Evolutionary conservation across 2,113 vertebrate genomes (phyloP), one percentile per base, ranked within the genome.

Genomic region (Takifugu bimaculatus): DNA sequence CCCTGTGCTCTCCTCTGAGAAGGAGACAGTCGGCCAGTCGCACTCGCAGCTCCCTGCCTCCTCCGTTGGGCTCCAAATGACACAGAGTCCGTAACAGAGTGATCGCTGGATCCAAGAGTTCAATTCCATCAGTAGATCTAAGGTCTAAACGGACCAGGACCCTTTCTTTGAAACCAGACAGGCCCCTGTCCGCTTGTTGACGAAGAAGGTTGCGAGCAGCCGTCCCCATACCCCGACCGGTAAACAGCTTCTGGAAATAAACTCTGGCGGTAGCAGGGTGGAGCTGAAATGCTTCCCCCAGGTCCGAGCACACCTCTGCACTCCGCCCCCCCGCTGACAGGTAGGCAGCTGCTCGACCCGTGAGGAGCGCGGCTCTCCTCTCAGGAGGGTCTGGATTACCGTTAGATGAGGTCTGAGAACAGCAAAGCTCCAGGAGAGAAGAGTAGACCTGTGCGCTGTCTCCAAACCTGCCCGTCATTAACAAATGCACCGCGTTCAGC

Each of bases 11-110:
- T 1, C 95, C 94, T 0, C 86, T 83, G 62, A 97, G 88, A 28
- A 99, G 92, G 4, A 95, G 91, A 79, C 93, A 94, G 39, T 98
- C 95, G 1, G 94, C 93, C 15, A 98, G 84, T 1, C 93, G 92
- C 15, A 94, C 86, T 0, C 90, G 81, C 60, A 96, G 86, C 47
- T 92, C 93, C 59, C 89, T 86, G 45, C 77, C 85, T 2, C 74
- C 86, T 9, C 89, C 90, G 0, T 74, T 71, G 0, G 92, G 72
- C 42, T 93, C 91, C 70, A 97, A 70, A 53, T 91, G 91, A n/a
- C 93, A 88, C 56, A 97, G 89, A 25, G 96, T 85, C 35, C 88
- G 87, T 59, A 97, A 86, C 2, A 89, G 85, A 29, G 80, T 74
- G 60, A 92, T 79, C 15, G 91, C 91, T 0, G 93, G 89, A 50